Base-by-base conservation (phyloP, 2,113 vertebrate genomes). In the Malurus cyaneus region DNA sequence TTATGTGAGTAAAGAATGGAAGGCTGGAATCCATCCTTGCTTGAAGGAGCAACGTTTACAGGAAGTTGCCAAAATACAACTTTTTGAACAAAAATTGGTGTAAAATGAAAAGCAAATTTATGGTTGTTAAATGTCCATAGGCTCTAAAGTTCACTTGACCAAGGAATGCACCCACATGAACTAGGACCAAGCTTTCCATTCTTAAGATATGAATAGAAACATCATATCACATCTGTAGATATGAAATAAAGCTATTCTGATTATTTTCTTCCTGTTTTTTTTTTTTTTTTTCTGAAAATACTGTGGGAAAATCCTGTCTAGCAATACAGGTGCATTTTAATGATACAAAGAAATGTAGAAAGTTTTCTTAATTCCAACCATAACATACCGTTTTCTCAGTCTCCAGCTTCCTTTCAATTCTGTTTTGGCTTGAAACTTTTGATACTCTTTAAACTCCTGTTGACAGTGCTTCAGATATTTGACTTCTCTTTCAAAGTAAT, bases 401-500 rank as follows among this genome's bases (percentile, higher is more conserved):
- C n/a, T 98, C 98, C 36, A 84, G 61, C 2, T 97, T 91, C 62
- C 87, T 70, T 44, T 97, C 80, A 78, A 2, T 96, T 94, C 96
- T 98, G 65, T 98, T 86, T 97, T 94, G 2, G 62, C 88, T 94
- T 97, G 97, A 76, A 95, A 79, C 46, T 97, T 92, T 44, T 92
- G 88, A 61, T 96, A 97, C 3, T 88, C 80, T 56, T 44, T 39
- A 41, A 88, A 77, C 28, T 96, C 88, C 87, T 97, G 89, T 84
- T 98, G 93, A 72, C 97, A 93, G n/a, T 98, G 98, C 31, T 97
- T 97, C 81, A 99, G 91, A 18, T 98, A 96, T 24, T 97, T 98
- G 91, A 98, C 97, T 97, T 99, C 98, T 96, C 96, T 97, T 82
- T 99, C 97, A 49, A 99, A 98, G 96, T 98, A 99, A 81, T 97